These are phyloP conservation scores for Eidolon dupreanum DNA, from an alignment of 2,797 vertebrate genomes.

Conservation along the genomic window DNA sequence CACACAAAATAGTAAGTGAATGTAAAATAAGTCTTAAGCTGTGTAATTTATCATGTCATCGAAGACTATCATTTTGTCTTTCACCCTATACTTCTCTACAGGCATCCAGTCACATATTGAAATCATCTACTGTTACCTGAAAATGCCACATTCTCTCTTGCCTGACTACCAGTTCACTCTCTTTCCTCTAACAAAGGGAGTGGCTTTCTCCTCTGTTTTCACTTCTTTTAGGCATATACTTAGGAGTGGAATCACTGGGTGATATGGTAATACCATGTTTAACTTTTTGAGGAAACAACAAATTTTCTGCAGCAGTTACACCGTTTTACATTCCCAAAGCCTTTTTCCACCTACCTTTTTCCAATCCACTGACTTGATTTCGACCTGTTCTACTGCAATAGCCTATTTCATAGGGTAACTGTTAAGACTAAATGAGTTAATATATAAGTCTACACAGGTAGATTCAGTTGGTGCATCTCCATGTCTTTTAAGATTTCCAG, in stretches of 20 bases:
- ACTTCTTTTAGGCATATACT: neutral
- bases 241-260: neutral
- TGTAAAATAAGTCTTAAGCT: neutral
- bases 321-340: neutral
- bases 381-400: neutral
- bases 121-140: neutral
- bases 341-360: neutral
- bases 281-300: neutral
- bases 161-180: neutral
- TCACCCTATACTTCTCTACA: neutral
- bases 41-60: neutral
- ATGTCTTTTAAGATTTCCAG: neutral
- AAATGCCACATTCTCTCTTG: neutral
- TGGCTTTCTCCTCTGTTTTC: neutral
- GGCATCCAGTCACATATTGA: neutral
- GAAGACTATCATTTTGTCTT: neutral
- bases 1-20: neutral
- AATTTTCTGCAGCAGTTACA: neutral
- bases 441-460: neutral
- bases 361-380: neutral
- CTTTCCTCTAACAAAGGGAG: neutral
- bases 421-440: conserved; percentile 1
- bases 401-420: neutral
- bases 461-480: neutral
- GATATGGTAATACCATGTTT: neutral